Evolutionary conservation across 1,140 invertebrate genomes (phyloP).

Genomic region (Temnothorax longispinosus): DNA sequence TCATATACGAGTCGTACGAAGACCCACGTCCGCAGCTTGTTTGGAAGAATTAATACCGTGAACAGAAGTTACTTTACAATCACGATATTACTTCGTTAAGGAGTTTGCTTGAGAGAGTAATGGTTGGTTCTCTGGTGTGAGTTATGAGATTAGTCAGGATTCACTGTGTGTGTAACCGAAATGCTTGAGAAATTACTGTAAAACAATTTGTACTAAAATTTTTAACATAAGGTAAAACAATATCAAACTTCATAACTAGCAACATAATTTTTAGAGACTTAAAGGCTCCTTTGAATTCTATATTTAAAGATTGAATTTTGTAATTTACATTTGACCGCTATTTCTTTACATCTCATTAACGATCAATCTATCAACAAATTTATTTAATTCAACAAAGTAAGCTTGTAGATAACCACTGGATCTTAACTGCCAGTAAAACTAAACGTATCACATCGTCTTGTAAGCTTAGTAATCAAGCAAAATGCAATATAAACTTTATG

Average conservation of each 20-base stretch:
- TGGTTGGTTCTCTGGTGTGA: background rate
- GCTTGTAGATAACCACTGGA: background rate
- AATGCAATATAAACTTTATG: conserved; percentile 31
- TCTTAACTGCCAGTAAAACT: background rate
- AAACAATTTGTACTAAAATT: background rate
- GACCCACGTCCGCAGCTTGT: conserved; percentile 56
- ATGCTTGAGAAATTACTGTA: background rate
- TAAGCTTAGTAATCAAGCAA: conserved; percentile 39
- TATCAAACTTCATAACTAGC: background rate
- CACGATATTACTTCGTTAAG: conserved; percentile 12
- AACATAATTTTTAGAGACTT: background rate
- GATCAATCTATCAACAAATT: background rate
- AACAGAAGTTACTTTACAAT: conserved; percentile 18
- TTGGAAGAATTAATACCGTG: conserved; percentile 66
- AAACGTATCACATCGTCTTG: background rate
- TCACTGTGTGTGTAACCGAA: background rate
- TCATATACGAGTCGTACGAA: conserved; percentile 54
- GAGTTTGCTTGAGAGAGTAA: background rate
- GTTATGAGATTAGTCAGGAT: background rate
- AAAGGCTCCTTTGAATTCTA: background rate
- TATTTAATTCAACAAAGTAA: background rate
- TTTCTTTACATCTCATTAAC: background rate
- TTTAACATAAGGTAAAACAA: background rate
- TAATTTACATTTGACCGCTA: background rate
- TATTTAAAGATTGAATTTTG: background rate